Percentiles rank a stretch among this genome's conserved stretches.
Evolutionary conservation across 1,140 invertebrate species (phyloP).

Genomic region (Elysia chlorotica): DNA sequence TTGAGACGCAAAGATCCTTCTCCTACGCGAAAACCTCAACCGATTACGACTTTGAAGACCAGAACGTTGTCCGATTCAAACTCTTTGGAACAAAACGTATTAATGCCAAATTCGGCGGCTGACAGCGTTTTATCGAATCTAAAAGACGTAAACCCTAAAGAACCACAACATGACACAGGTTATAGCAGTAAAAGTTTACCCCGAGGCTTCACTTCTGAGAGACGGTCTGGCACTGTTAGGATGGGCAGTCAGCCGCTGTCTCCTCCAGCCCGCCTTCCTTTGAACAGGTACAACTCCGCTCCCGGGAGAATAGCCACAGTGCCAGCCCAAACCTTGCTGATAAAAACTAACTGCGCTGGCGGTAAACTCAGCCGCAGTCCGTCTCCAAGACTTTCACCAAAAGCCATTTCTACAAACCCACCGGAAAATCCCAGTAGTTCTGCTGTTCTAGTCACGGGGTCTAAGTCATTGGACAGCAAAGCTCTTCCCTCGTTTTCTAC

Average conservation of each 20-base stretch:
- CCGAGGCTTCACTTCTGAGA: constrained; percentile 22
- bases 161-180: constrained; percentile 19
- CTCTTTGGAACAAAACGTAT: not conserved
- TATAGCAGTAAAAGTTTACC: constrained; percentile 36
- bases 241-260: constrained; percentile 34
- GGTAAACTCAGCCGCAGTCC: not conserved
- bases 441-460: too few species aligned
- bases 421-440: constrained; percentile 3
- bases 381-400: constrained; percentile 27
- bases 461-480: too few species aligned
- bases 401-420: constrained; percentile 31
- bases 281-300: constrained; percentile 47
- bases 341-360: constrained; percentile 2
- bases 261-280: constrained; percentile 31
- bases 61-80: constrained; percentile 22
- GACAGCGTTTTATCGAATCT: not conserved
- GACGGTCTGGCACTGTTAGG: constrained; percentile 20
- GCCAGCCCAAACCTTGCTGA: constrained; percentile 38
- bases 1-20: constrained; percentile 33
- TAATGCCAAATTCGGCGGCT: not conserved
- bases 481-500: not conserved
- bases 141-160: constrained; percentile 2
- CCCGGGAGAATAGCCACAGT: constrained; percentile 52
- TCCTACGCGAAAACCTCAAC: constrained; percentile 46
- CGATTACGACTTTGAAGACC: constrained; percentile 52